These are phyloP conservation scores for Thinocorus orbignyianus DNA, from an alignment of 2,113 vertebrate genomes.

Conservation along the genomic window DNA sequence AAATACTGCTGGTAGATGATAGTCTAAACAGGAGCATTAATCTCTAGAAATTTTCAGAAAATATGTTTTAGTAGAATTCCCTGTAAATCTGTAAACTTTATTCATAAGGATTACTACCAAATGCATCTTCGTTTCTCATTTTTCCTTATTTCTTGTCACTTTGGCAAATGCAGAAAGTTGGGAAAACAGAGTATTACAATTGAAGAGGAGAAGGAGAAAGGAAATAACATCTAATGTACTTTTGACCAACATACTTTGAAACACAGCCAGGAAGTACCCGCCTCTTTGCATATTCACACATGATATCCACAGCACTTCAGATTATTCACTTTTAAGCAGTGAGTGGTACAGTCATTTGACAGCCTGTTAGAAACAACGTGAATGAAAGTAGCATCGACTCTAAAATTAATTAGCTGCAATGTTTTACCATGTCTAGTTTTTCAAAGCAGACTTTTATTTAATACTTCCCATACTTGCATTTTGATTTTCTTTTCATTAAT, in stretches of 20 bases:
- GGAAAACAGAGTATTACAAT: background rate
- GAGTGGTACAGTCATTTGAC: conserved; percentile 1
- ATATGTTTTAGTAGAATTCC: background rate
- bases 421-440: conserved; percentile 19
- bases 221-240: background rate
- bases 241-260: background rate
- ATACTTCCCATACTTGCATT: background rate
- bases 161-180: background rate
- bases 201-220: background rate
- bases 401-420: conserved; percentile 35
- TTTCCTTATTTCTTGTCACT: background rate
- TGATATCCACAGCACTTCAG: background rate
- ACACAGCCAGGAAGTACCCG: background rate
- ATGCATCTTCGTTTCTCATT: background rate
- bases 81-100: background rate
- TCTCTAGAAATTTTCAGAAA: background rate
- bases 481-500: conserved; percentile 55
- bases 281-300: background rate
- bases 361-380: background rate
- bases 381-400: background rate
- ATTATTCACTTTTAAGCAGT: background rate
- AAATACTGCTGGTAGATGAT: background rate
- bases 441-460: conserved; percentile 42
- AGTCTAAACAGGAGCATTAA: background rate
- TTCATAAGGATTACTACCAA: background rate